Percentiles rank a stretch among this genome's conserved stretches.
These are phyloP conservation scores for Lipophrys pholis DNA, from an alignment of 2,113 vertebrate species.

Conservation along the genomic window DNA sequence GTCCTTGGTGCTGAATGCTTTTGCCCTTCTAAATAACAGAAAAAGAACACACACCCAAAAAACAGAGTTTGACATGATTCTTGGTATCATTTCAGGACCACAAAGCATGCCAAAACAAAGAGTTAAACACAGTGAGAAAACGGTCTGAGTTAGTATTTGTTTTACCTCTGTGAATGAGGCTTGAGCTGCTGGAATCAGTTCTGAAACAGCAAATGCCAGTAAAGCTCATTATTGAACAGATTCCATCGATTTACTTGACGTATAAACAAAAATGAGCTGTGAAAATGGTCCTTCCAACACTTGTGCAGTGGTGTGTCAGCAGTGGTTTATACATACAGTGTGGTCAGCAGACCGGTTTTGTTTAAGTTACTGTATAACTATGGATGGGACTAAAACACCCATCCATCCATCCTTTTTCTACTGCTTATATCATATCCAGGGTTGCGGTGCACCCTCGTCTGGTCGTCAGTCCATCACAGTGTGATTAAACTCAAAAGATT, in stretches of 20 bases:
- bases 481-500: too few species aligned
- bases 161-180: too few species aligned
- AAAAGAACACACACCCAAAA: too few species aligned
- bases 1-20: constrained; percentile 32
- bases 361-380: neutral
- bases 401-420: too few species aligned
- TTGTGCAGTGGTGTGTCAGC: neutral
- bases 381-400: too few species aligned
- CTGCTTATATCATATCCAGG: too few species aligned
- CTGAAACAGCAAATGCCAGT: neutral
- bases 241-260: constrained; percentile 2
- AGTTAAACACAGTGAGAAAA: neutral
- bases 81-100: neutral
- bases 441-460: too few species aligned
- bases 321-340: neutral
- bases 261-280: neutral
- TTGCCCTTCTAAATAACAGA: too few species aligned
- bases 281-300: neutral
- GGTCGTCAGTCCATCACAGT: too few species aligned
- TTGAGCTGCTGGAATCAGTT: neutral
- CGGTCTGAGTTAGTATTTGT: too few species aligned
- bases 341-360: neutral
- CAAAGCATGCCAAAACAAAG: neutral
- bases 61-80: neutral
- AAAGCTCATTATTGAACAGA: constrained; percentile 2